Percentiles rank a stretch among this genome's conserved stretches.
Conservation (phyloP, 2,888 invertebrate genomes). For the Cerceris ruficornis region DNA sequence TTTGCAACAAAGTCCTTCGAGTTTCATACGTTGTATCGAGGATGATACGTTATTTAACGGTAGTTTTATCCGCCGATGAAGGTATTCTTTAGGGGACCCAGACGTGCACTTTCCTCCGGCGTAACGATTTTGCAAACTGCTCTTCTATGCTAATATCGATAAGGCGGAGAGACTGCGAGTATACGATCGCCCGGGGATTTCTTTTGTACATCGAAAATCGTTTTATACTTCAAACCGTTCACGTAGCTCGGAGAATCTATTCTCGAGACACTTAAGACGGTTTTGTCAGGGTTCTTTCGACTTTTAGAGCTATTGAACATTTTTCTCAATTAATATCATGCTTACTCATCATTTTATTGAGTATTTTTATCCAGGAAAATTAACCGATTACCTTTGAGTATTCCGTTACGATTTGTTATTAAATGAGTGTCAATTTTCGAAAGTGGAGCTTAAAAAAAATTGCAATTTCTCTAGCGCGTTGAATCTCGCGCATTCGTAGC, state of each 20-base stretch:
- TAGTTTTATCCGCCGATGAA: slow-evolving; percentile 73
- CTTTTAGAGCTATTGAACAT: no score
- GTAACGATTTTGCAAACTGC: slow-evolving; percentile 80
- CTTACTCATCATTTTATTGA: no score
- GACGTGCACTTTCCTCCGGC: slow-evolving; percentile 74
- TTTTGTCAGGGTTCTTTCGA: no score
- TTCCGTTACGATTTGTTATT: no score
- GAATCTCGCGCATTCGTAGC: not conserved
- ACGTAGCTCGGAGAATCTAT: no score
- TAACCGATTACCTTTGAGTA: no score
- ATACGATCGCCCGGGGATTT: slow-evolving; percentile 71
- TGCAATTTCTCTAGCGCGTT: not conserved
- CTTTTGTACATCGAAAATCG: slow-evolving; percentile 68
- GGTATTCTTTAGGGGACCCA: slow-evolving; percentile 76
- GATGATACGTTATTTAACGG: slow-evolving; percentile 71
- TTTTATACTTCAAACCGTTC: slow-evolving; percentile 31
- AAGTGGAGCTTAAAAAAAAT: no score
- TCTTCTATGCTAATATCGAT: slow-evolving; percentile 80
- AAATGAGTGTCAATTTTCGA: no score
- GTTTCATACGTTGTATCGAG: slow-evolving; percentile 6
- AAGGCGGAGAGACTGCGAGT: slow-evolving; percentile 70
- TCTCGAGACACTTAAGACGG: no score
- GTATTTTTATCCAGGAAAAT: no score
- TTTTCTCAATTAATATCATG: no score
- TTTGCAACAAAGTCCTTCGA: not conserved